These are phyloP conservation scores for Cerceris rybyensis DNA, from an alignment of 2,888 invertebrate species.

Conservation along the genomic window DNA sequence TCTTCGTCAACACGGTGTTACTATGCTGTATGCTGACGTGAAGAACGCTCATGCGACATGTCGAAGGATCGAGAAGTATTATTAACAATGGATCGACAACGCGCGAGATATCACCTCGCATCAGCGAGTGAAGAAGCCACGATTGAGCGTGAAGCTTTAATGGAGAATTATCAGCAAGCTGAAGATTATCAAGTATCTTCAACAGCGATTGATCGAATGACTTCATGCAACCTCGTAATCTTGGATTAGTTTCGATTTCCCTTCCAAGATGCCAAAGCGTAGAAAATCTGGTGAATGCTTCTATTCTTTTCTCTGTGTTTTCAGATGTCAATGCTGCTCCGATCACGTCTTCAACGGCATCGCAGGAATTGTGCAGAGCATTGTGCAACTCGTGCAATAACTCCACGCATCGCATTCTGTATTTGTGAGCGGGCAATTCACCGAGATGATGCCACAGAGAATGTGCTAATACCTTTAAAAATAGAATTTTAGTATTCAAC, in stretches of 20 bases:
- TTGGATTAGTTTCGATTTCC: constrained; percentile 84
- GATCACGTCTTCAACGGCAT: constrained; percentile 89
- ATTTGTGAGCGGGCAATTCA: constrained; percentile 83
- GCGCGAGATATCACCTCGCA: constrained; percentile 90
- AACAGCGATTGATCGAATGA: constrained; percentile 88
- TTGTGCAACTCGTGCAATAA: constrained; percentile 91
- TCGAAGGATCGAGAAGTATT: constrained; percentile 90
- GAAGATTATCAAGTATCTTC: constrained; percentile 88
- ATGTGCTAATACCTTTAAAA: constrained; percentile 85
- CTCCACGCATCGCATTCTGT: constrained; percentile 86
- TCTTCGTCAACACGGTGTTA: constrained; percentile 78
- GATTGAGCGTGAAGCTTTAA: constrained; percentile 87
- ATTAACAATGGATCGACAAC: constrained; percentile 90
- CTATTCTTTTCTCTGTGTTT: constrained; percentile 82
- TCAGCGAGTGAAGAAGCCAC: constrained; percentile 89
- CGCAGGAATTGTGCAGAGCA: constrained; percentile 78
- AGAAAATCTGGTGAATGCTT: constrained; percentile 86
- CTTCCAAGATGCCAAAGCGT: constrained; percentile 90
- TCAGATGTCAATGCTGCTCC: constrained; percentile 83
- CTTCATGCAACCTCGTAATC: constrained; percentile 81
- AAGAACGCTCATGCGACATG: constrained; percentile 91
- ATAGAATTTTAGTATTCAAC: too few relatives aligned
- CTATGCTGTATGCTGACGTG: constrained; percentile 86
- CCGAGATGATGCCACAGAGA: constrained; percentile 89
- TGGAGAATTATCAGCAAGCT: constrained; percentile 84